These are phyloP conservation scores for Zaprionus camerounensis DNA, from an alignment of 1,140 invertebrate genomes.

Conservation along the genomic window DNA sequence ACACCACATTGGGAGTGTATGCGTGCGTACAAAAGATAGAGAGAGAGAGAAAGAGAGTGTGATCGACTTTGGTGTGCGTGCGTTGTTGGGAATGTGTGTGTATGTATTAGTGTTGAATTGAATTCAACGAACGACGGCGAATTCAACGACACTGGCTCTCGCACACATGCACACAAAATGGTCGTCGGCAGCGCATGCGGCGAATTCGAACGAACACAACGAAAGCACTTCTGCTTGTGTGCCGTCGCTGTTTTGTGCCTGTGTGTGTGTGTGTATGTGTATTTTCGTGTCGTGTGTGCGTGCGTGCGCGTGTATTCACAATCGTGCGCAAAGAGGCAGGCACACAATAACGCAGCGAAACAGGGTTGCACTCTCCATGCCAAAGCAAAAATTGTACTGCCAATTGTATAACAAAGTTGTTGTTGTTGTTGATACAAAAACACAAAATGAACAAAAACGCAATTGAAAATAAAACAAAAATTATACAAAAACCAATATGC, in stretches of 20 bases:
- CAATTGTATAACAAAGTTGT: constrained; percentile 52
- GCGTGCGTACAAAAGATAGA: constrained; percentile 27
- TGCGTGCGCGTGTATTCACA: constrained; percentile 41
- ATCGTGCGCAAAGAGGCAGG: constrained; percentile 45
- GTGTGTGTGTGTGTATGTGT: constrained; percentile 11
- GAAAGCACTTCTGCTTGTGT: constrained; percentile 25
- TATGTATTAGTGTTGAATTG: constrained; percentile 37
- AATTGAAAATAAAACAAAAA: constrained; percentile 27
- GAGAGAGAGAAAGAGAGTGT: constrained; percentile 31
- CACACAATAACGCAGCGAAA: constrained; percentile 49
- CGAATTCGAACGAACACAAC: constrained; percentile 54
- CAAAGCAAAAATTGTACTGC: constrained; percentile 44
- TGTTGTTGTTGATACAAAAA: constrained; percentile 40
- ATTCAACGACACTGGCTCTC: constrained; percentile 28
- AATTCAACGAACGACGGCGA: constrained; percentile 56
- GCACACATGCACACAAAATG: constrained; percentile 56
- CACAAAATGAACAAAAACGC: constrained; percentile 38
- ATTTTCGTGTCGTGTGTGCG: constrained; percentile 1
- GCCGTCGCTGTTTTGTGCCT: constrained; percentile 8
- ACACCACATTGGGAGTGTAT: constrained; percentile 54
- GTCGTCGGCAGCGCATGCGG: constrained; percentile 44
- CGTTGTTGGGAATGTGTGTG: constrained; percentile 23
- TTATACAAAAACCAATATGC: constrained; percentile 42
- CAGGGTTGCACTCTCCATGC: constrained; percentile 55
- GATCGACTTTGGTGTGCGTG: constrained; percentile 36